Evolutionary conservation across 2,888 invertebrate species (phyloP).

Genomic region (Nephrotoma appendiculata): DNA sequence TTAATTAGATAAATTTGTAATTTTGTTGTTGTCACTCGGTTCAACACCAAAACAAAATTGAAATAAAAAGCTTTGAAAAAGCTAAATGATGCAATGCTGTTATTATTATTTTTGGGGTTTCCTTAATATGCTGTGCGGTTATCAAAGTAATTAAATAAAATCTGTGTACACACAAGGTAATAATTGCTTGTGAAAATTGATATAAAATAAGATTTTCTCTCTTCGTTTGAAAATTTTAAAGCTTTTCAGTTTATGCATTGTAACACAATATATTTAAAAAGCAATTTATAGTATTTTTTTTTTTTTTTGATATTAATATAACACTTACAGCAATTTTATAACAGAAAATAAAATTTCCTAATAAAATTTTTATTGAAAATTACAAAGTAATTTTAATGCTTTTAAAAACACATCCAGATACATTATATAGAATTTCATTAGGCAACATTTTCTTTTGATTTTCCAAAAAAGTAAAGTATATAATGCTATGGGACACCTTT

Average conservation of each 20-base stretch:
- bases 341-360: not conserved
- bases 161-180: not conserved
- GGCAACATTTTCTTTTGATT: not conserved
- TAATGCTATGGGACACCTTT: not conserved
- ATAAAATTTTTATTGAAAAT: not conserved
- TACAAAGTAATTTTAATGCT: not conserved
- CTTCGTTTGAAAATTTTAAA: not conserved
- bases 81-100: not conserved
- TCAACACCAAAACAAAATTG: not conserved
- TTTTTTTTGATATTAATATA: not conserved
- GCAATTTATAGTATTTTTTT: not conserved
- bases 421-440: not conserved
- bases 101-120: not conserved
- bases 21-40: not conserved
- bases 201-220: not conserved
- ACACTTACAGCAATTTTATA: not conserved
- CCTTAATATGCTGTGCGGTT: not conserved
- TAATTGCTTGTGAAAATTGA: not conserved
- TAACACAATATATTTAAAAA: not conserved
- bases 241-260: not conserved
- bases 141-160: not conserved
- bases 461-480: not conserved
- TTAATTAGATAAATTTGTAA: not conserved
- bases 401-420: not conserved
- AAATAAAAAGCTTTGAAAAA: not conserved